Evolutionary conservation across 2,888 invertebrate genomes (phyloP), one percentile per base, ranked within the genome.

Genomic region (Tethea ocularis): DNA sequence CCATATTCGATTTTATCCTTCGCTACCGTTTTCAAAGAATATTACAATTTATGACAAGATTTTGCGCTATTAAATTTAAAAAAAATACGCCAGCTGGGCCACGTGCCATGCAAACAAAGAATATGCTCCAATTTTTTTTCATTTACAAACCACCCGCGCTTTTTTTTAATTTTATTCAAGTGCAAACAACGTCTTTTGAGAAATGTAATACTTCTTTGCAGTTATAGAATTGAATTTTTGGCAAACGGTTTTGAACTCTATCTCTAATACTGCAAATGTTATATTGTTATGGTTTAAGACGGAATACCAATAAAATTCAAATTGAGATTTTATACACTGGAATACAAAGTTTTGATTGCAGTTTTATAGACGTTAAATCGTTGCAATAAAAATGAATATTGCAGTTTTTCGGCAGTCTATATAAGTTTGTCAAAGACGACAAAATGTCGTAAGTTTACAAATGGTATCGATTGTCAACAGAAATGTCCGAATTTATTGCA

Each of bases 51-150:
- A 29, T 17, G 29, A 57, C 33, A 52, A 26, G 52, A 52, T 52
- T 53, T 29, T 38, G 33, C 46, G 38, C n/a, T 15, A n/a, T 6
- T 5, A 38, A 38, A 15, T 36, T 33, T 24, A 46, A n/a, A 41
- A 56, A 64, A 75, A 76, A 77, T 71, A 53, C 53, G 57, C 75
- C 84, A 83, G 84, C 81, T 84, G 82, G 61, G 67, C 72, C 83
- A 74, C 83, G 82, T 77, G 85, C 79, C 68, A 59, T 55, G 59
- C 64, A 66, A 67, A 57, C 57, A 67, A 64, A 67, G 67, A 72
- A 68, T 62, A 64, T 76, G 83, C 81, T 84, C 87, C 74, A 84
- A 68, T 80, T 86, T 69, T 71, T 56, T 74, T 56, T 74, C 29
- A 33, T 69, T 22, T 22, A 33, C 11, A 64, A 68, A 41, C 66